Conservation (phyloP, 2,797 vertebrate genomes). For the Parambassis ranga region DNA sequence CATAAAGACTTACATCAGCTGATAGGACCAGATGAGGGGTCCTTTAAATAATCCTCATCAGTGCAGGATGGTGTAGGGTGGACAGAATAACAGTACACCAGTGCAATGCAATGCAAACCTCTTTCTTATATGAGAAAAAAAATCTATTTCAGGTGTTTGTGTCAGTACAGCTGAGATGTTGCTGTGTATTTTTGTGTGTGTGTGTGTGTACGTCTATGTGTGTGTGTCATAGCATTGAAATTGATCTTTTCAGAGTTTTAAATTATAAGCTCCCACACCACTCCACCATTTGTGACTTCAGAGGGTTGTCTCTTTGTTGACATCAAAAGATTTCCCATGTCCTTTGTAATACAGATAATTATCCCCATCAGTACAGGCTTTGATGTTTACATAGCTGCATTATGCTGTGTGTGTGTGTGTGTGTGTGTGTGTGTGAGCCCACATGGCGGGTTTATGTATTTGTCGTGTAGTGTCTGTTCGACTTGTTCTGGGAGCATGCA, state of each 20-base stretch:
- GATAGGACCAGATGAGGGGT: background rate
- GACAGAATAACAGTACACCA: background rate
- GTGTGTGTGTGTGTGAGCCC: background rate
- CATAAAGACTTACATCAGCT: constrained; percentile 20
- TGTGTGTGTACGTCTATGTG: background rate
- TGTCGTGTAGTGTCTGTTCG: background rate
- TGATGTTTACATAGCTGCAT: constrained; percentile 49
- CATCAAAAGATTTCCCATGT: constrained; percentile 58
- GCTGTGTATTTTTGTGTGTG: background rate
- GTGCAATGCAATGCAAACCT: background rate
- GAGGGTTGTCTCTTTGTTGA: constrained; percentile 48
- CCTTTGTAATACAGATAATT: constrained; percentile 60
- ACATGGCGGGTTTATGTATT: background rate
- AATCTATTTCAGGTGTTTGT: background rate
- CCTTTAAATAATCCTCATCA: constrained; percentile 19
- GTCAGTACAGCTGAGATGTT: too few relatives aligned
- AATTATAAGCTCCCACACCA: constrained; percentile 20
- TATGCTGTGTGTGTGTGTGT: background rate
- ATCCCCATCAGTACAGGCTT: constrained; percentile 46
- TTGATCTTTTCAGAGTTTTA: constrained; percentile 13
- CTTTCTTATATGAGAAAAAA: background rate
- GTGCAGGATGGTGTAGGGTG: background rate
- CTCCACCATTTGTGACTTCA: constrained; percentile 29
- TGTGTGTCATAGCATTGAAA: constrained; percentile 9
- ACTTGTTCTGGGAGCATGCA: background rate